Conservation (phyloP, 2,797 vertebrate genomes). For the Chanos chanos region DNA sequence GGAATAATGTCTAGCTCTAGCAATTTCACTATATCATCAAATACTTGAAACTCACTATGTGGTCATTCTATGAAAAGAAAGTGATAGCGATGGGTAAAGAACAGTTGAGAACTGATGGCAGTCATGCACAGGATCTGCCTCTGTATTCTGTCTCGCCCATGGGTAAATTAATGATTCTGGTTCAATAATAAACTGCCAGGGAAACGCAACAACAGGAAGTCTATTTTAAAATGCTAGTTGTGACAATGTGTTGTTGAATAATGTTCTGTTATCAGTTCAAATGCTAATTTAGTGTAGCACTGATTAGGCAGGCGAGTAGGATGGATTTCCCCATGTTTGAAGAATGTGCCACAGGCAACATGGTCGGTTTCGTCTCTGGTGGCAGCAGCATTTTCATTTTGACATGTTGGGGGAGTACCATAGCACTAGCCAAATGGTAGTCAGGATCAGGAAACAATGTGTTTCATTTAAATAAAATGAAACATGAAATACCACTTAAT, state of each 20-base stretch:
- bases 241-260: constrained; percentile 3
- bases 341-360: background rate
- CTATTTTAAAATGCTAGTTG: background rate
- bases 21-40: background rate
- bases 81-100: no score
- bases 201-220: background rate
- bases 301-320: background rate
- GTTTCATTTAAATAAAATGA: constrained; percentile 2
- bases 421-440: background rate
- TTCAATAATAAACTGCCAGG: constrained; percentile 8
- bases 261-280: background rate
- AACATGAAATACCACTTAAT: background rate
- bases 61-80: background rate
- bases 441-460: constrained; percentile 7
- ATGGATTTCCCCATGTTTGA: background rate
- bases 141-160: no score
- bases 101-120: background rate
- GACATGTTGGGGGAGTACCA: no score
- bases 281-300: background rate
- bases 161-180: constrained; percentile 10
- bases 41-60: constrained; percentile 2
- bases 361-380: no score
- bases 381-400: no score
- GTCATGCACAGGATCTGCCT: no score
- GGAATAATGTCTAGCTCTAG: background rate